These are phyloP conservation scores for Agrotis exclamationis DNA, from an alignment of 2,888 invertebrate genomes.

Conservation along the genomic window DNA sequence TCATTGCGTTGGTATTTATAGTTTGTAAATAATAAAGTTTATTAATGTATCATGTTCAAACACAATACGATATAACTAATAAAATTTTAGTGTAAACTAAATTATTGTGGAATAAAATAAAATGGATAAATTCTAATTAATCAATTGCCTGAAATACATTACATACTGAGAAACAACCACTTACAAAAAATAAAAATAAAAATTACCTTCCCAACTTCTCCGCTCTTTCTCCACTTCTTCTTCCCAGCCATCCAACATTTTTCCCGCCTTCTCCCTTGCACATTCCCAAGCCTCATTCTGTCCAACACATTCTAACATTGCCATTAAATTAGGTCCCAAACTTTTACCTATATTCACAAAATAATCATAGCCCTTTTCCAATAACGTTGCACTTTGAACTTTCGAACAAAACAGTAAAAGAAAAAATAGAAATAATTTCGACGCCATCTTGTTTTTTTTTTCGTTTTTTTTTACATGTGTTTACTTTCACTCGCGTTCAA, in stretches of 20 bases:
- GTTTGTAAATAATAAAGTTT: too few species aligned
- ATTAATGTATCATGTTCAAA: too few species aligned
- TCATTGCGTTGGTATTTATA: too few species aligned
- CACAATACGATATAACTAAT: too few species aligned
- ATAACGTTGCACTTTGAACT: constrained; percentile 81
- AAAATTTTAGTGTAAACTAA: too few species aligned
- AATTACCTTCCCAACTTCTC: constrained; percentile 83
- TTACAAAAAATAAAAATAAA: background rate
- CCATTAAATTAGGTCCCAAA: constrained; percentile 89
- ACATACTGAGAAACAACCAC: too few species aligned
- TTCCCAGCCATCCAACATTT: constrained; percentile 86
- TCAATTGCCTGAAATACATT: too few species aligned
- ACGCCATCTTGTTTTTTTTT: constrained; percentile 73
- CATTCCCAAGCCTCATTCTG: constrained; percentile 89
- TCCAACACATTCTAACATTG: constrained; percentile 89
- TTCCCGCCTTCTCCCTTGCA: constrained; percentile 89
- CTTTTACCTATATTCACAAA: constrained; percentile 83
- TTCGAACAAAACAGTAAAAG: constrained; percentile 73
- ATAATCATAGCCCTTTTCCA: constrained; percentile 85
- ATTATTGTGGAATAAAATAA: too few species aligned
- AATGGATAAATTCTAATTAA: too few species aligned
- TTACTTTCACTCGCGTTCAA: constrained; percentile 62
- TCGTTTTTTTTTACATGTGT: constrained; percentile 55
- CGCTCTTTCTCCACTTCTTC: constrained; percentile 81
- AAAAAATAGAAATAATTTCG: constrained; percentile 70